These are phyloP conservation scores for Fistularia tabacaria DNA, from an alignment of 2,797 vertebrate species.

Conservation along the genomic window DNA sequence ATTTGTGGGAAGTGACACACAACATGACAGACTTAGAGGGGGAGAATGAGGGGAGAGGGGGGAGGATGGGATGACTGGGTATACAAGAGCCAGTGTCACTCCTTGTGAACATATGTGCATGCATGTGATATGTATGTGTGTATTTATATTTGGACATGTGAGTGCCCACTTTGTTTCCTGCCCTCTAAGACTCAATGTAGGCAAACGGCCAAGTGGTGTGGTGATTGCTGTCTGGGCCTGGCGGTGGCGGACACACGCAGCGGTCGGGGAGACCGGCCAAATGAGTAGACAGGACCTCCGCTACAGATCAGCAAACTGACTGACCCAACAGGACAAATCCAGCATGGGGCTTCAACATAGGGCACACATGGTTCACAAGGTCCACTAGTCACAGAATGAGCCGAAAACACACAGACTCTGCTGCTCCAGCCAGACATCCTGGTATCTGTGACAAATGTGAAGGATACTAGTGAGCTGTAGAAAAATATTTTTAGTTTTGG, in stretches of 20 bases:
- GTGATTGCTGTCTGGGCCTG: slow-evolving; percentile 70
- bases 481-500: slow-evolving; percentile 1
- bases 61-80: slow-evolving; percentile 51
- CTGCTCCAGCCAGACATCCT: slow-evolving; percentile 7
- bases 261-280: slow-evolving; percentile 68
- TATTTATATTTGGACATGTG: slow-evolving; percentile 50
- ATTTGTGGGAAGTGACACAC: slow-evolving; percentile 75
- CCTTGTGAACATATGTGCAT: slow-evolving; percentile 45
- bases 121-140: slow-evolving; percentile 35
- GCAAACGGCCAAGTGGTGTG: slow-evolving; percentile 67
- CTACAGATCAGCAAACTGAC: slow-evolving; percentile 71
- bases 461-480: slow-evolving; percentile 6
- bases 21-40: slow-evolving; percentile 70
- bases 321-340: slow-evolving; percentile 70
- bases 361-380: slow-evolving; percentile 57
- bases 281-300: slow-evolving; percentile 71
- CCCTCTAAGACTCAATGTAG: slow-evolving; percentile 64
- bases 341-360: slow-evolving; percentile 65
- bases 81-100: slow-evolving; percentile 72
- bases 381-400: slow-evolving; percentile 57
- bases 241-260: slow-evolving; percentile 63
- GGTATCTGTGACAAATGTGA: slow-evolving; percentile 2
- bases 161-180: slow-evolving; percentile 56
- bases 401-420: slow-evolving; percentile 23
- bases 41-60: slow-evolving; percentile 59